Evolutionary conservation across 2,888 invertebrate genomes (phyloP).

Genomic region (Ophioninae sp.): DNA sequence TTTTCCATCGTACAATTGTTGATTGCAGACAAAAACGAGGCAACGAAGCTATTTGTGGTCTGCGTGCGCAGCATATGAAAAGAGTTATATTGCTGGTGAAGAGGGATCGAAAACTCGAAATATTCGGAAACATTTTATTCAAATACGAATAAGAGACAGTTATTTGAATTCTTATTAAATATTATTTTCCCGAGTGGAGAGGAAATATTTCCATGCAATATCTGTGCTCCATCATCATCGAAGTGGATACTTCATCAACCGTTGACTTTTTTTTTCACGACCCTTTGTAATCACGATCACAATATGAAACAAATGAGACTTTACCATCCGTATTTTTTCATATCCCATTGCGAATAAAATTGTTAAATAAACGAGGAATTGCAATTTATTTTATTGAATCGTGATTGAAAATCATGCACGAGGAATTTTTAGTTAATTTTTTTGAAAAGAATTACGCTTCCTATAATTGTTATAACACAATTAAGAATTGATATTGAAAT

Average conservation of each 20-base stretch:
- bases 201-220: conserved; percentile 21
- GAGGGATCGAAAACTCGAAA: neutral
- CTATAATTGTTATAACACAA: too few relatives aligned
- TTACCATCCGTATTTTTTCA: too few relatives aligned
- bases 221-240: neutral
- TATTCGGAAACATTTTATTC: neutral
- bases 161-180: conserved; percentile 29
- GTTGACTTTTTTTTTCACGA: too few relatives aligned
- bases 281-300: too few relatives aligned
- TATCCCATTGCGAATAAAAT: too few relatives aligned
- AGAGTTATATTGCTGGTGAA: neutral
- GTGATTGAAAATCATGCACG: too few relatives aligned
- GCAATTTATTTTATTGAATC: too few relatives aligned
- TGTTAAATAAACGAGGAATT: too few relatives aligned
- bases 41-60: conserved; percentile 30
- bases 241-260: neutral
- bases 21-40: conserved; percentile 41
- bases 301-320: too few relatives aligned
- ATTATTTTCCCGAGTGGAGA: conserved; percentile 20
- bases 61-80: neutral
- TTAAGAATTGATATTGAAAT: too few relatives aligned
- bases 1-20: conserved; percentile 39
- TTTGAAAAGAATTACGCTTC: too few relatives aligned
- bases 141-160: conserved; percentile 13
- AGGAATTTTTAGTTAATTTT: too few relatives aligned